These are phyloP conservation scores for Shinisaurus crocodilurus DNA, from an alignment of 2,113 vertebrate species.

Conservation along the genomic window DNA sequence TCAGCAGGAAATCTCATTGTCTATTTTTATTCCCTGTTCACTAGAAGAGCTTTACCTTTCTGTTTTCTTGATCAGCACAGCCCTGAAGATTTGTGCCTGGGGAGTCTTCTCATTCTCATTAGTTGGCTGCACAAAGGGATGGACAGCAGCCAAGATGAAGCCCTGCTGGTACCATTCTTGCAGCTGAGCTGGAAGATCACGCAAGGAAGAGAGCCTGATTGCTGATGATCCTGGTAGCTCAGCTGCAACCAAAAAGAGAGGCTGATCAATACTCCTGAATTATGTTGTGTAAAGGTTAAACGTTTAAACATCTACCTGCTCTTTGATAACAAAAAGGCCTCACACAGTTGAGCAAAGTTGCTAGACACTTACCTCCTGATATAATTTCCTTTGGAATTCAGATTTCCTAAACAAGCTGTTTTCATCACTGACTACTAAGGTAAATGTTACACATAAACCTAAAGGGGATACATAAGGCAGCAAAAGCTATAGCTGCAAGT, in stretches of 20 bases:
- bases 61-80: conserved; percentile 90
- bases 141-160: conserved; percentile 88
- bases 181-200: conserved; percentile 90
- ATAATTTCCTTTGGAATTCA: conserved; percentile 24
- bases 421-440: neutral
- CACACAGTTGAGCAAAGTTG: conserved; percentile 30
- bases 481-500: neutral
- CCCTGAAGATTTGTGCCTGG: conserved; percentile 92
- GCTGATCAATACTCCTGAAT: conserved; percentile 56
- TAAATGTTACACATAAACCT: conserved; percentile 29
- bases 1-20: conserved; percentile 65
- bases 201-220: conserved; percentile 88
- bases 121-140: conserved; percentile 92
- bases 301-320: conserved; percentile 28
- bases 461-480: neutral
- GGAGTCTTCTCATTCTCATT: conserved; percentile 84
- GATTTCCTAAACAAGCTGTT: conserved; percentile 33
- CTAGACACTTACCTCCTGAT: conserved; percentile 23
- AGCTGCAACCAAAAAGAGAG: conserved; percentile 60
- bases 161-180: conserved; percentile 96
- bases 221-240: conserved; percentile 87
- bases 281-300: conserved; percentile 19
- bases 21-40: conserved; percentile 66
- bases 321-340: conserved; percentile 50
- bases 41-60: conserved; percentile 84